Percentiles rank a stretch among this genome's conserved stretches.
Conservation (phyloP, 92 coral and sea anemone genomes). For the Epizoanthus scotinus region DNA sequence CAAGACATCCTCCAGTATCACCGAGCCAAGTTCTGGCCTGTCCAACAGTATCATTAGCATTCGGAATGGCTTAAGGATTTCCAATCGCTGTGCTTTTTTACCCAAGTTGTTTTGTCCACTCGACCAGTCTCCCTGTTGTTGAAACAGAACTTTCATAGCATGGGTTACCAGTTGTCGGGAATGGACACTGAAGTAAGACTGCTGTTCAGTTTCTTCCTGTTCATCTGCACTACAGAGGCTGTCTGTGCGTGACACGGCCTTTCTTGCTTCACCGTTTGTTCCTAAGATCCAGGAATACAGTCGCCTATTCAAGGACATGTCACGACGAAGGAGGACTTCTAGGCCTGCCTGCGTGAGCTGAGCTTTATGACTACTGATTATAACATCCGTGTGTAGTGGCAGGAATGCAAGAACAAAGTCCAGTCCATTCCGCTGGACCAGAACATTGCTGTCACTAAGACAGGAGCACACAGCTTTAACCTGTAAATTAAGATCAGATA, state of each 20-base stretch:
- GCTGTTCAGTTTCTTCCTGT: conserved; percentile 49
- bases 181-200: conserved; percentile 68
- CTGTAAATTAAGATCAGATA: conserved; percentile 38
- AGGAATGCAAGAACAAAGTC: conserved; percentile 79
- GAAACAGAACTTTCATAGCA: conserved; percentile 68
- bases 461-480: conserved; percentile 76
- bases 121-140: conserved; percentile 18
- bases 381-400: conserved; percentile 65
- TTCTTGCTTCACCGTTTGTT: conserved; percentile 43
- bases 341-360: conserved; percentile 77
- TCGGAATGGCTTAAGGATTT: conserved; percentile 85
- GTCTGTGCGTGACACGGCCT: conserved; percentile 53
- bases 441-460: conserved; percentile 81
- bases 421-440: conserved; percentile 87
- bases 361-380: conserved; percentile 60
- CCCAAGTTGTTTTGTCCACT: conserved; percentile 14
- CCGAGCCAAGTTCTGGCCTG: conserved; percentile 88
- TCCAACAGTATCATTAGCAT: conserved; percentile 86
- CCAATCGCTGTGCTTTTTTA: conserved; percentile 58
- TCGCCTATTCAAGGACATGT: conserved; percentile 93
- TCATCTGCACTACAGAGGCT: conserved; percentile 79
- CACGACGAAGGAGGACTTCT: conserved; percentile 84
- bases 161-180: conserved; percentile 73
- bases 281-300: conserved; percentile 94
- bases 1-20: conserved; percentile 88